Conservation (phyloP, 2,888 invertebrate genomes). For the Epinotia ramella region DNA sequence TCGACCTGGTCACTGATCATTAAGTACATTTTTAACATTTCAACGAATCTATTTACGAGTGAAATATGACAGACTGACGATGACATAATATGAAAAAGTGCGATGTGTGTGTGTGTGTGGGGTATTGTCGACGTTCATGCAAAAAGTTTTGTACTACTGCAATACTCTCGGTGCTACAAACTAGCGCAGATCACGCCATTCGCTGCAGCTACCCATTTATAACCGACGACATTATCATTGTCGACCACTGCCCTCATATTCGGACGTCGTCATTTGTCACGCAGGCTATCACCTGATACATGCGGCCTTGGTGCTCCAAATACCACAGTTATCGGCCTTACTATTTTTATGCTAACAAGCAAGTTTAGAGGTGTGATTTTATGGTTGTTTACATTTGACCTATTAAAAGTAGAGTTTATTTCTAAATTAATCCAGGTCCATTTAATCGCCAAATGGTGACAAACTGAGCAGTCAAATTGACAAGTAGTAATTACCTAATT, state of each 20-base stretch:
- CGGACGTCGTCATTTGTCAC: conserved; percentile 78
- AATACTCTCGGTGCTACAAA: conserved; percentile 10
- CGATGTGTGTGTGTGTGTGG: no score
- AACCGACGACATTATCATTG: conserved; percentile 79
- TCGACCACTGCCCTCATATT: conserved; percentile 76
- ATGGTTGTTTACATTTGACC: background rate
- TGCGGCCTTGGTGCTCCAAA: conserved; percentile 55
- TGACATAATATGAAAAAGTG: no score
- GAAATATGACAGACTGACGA: background rate
- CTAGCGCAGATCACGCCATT: conserved; percentile 60
- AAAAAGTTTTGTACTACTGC: conserved; percentile 3
- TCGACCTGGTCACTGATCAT: no score
- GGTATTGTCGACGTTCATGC: background rate
- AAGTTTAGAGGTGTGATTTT: background rate
- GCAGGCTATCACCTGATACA: conserved; percentile 60
- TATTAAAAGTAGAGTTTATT: background rate
- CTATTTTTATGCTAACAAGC: conserved; percentile 29
- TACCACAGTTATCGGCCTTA: conserved; percentile 46
- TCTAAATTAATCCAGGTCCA: no score
- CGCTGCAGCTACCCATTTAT: conserved; percentile 74
- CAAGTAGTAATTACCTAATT: no score
- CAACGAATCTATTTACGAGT: no score
- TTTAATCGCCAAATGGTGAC: no score
- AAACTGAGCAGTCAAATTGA: no score
- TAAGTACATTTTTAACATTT: no score